phyloP scores from a whole-genome alignment of 2,888 invertebrate genomes.

The Seira musarum region DNA sequence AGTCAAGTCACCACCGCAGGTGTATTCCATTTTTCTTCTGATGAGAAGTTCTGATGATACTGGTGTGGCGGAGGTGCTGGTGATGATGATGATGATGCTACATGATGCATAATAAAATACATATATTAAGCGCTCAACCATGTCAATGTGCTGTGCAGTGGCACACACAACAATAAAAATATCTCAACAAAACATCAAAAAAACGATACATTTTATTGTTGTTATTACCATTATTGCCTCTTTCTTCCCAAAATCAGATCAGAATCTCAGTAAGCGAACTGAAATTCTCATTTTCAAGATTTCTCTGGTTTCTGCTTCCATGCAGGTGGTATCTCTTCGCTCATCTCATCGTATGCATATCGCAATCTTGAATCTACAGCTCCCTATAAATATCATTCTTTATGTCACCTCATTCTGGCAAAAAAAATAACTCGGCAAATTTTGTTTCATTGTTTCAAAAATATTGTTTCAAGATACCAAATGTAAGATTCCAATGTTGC shows the following conservation, averaged over 20 bases:
- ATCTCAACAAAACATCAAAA: slow-evolving; percentile 8
- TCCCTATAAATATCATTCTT: background rate
- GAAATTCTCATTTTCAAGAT: background rate
- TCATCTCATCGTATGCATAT: background rate
- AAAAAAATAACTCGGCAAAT: no score
- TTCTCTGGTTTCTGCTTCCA: slow-evolving; percentile 2
- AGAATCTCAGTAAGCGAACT: background rate
- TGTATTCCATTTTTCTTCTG: slow-evolving; percentile 2
- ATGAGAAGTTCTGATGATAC: no score
- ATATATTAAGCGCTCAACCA: slow-evolving; percentile 5
- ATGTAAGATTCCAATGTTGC: no score
- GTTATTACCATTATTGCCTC: slow-evolving; percentile 2
- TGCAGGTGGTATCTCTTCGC: slow-evolving; percentile 19
- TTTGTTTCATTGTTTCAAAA: no score
- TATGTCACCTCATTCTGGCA: background rate
- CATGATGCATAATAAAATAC: slow-evolving; percentile 15
- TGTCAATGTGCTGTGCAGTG: slow-evolving; percentile 15
- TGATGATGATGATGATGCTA: background rate
- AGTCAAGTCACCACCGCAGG: background rate
- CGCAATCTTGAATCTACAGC: slow-evolving; percentile 17
- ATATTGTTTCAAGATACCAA: no score
- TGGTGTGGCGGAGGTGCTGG: no score
- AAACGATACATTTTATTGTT: slow-evolving; percentile 2
- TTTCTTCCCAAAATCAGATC: slow-evolving; percentile 7
- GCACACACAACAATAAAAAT: slow-evolving; percentile 15